Conservation (phyloP, 2,888 invertebrate genomes). For the Orthonychiurus folsomi region DNA sequence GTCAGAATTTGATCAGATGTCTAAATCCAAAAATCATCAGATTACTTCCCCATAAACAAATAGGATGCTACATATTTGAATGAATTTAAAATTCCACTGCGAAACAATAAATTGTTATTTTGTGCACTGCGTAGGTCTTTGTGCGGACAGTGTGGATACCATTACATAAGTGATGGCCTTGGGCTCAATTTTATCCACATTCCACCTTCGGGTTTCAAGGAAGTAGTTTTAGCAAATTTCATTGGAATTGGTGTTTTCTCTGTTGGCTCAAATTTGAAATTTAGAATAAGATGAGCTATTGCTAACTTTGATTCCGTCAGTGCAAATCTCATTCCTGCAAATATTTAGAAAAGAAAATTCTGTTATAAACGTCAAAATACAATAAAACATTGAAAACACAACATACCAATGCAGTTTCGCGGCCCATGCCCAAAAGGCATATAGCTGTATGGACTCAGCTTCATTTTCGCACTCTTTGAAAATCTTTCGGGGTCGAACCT, state of each 20-base stretch:
- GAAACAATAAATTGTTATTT: too few species aligned
- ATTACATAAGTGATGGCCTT: too few species aligned
- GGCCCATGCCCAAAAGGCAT: conserved; percentile 24
- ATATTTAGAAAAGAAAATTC: not conserved
- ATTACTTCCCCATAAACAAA: too few species aligned
- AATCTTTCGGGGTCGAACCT: conserved; percentile 22
- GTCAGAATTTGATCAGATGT: too few species aligned
- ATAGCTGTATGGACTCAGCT: conserved; percentile 17
- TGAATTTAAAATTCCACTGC: too few species aligned
- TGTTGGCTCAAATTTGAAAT: conserved; percentile 46
- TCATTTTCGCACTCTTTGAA: conserved; percentile 13
- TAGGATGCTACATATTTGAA: too few species aligned
- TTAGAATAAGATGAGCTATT: conserved; percentile 47
- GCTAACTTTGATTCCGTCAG: conserved; percentile 49
- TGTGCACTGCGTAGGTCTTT: too few species aligned
- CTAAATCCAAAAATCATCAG: too few species aligned
- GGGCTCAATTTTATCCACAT: conserved; percentile 12
- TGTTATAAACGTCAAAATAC: not conserved
- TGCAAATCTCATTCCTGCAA: conserved; percentile 46
- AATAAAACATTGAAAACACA: not conserved
- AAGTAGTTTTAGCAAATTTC: conserved; percentile 44
- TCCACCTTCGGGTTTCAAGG: conserved; percentile 8
- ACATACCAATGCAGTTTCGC: conserved; percentile 20
- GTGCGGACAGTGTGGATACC: too few species aligned
- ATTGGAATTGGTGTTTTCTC: conserved; percentile 47